A percentile compares a stretch with the other conserved stretches of the same genome.
Evolutionary conservation across 2,797 vertebrate species (phyloP).

Genomic region (Harpagifer antarcticus): DNA sequence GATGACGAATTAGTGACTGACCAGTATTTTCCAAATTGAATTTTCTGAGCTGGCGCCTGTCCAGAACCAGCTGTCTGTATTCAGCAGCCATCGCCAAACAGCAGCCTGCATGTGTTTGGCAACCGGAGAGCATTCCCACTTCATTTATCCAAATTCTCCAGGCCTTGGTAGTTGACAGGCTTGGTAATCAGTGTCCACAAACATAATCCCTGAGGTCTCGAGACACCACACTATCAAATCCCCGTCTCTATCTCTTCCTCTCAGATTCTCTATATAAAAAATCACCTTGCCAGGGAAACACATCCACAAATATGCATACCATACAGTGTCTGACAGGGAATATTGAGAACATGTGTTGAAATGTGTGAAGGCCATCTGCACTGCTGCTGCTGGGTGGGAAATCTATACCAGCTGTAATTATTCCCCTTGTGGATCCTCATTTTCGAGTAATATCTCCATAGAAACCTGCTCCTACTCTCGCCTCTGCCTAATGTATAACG

Average conservation of each 20-base stretch:
- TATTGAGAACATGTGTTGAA: conserved; percentile 64
- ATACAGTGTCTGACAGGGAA: conserved; percentile 48
- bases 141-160: conserved; percentile 82
- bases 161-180: conserved; percentile 79
- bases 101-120: conserved; percentile 74
- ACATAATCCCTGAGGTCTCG: conserved; percentile 76
- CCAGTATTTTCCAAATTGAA: conserved; percentile 80
- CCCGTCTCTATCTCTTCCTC: conserved; percentile 1
- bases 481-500: conserved; percentile 42
- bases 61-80: conserved; percentile 75
- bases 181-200: conserved; percentile 81
- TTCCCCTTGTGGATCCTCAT: conserved; percentile 68
- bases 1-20: conserved; percentile 80
- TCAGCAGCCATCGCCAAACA: conserved; percentile 78
- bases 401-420: conserved; percentile 70
- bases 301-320: conserved; percentile 54
- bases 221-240: conserved; percentile 66
- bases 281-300: conserved; percentile 51
- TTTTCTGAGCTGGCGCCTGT: conserved; percentile 71
- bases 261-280: conserved; percentile 39
- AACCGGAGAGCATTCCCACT: conserved; percentile 73
- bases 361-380: conserved; percentile 78
- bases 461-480: conserved; percentile 45
- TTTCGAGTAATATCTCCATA: conserved; percentile 71
- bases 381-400: conserved; percentile 62